Percentiles rank a stretch among this genome's conserved stretches.
These are phyloP conservation scores for Limnothrissa miodon DNA, from an alignment of 2,113 vertebrate species.

Conservation along the genomic window DNA sequence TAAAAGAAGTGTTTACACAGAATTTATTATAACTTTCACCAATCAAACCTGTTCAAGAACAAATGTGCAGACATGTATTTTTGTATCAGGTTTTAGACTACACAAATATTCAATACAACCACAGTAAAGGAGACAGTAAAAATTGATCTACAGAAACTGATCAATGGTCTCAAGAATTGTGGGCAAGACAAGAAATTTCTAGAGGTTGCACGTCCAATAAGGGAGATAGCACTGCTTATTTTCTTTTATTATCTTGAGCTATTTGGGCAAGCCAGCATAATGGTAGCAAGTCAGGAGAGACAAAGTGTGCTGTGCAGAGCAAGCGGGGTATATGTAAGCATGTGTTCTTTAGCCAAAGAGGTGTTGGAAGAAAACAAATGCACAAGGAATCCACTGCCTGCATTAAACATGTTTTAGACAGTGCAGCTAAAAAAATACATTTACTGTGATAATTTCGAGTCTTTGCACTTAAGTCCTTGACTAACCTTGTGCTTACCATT, in stretches of 20 bases:
- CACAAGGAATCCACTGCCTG: neutral
- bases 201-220: neutral
- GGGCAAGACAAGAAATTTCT: neutral
- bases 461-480: constrained; percentile 1
- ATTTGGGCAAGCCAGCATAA: constrained; percentile 8
- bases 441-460: neutral
- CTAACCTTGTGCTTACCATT: neutral
- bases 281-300: neutral
- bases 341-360: neutral
- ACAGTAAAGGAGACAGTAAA: constrained; percentile 33
- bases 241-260: neutral
- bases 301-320: neutral
- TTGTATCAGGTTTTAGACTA: constrained; percentile 43
- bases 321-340: neutral
- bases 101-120: constrained; percentile 36
- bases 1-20: constrained; percentile 36
- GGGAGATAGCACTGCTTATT: neutral
- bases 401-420: neutral
- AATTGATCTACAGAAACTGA: constrained; percentile 11
- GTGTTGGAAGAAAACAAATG: neutral
- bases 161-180: constrained; percentile 8
- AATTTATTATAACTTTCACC: constrained; percentile 45
- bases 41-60: constrained; percentile 38
- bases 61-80: constrained; percentile 39
- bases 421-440: neutral